A percentile compares a stretch with the other conserved stretches of the same genome.
phyloP scores from a whole-genome alignment of 2,113 vertebrate species.

The Lycocorax pyrrhopterus region DNA sequence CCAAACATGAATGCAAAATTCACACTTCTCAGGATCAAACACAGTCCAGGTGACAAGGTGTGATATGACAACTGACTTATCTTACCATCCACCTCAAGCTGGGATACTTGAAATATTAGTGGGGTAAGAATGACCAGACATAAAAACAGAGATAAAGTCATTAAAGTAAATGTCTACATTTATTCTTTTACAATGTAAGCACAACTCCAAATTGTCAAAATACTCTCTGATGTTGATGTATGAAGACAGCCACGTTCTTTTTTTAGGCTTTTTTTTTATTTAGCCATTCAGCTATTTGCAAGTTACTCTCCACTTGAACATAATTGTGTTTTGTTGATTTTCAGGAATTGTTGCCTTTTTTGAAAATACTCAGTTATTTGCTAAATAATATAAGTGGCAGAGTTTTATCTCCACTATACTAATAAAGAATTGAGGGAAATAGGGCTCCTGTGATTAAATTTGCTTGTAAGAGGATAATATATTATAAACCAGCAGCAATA shows the following conservation, averaged over 20 bases:
- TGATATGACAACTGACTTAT: neutral
- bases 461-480: slow-evolving; percentile 30
- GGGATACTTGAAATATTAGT: neutral
- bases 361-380: neutral
- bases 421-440: slow-evolving; percentile 7
- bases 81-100: neutral
- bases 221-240: neutral
- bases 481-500: neutral
- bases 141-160: neutral
- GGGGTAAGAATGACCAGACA: neutral
- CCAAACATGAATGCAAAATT: neutral
- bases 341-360: neutral
- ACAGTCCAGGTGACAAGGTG: neutral
- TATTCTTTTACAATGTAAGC: neutral
- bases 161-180: neutral
- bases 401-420: neutral
- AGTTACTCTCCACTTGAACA: neutral
- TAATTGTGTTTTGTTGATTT: neutral
- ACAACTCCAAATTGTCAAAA: neutral
- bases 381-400: neutral
- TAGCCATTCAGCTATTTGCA: neutral
- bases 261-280: neutral
- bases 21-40: neutral
- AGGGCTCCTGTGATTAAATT: slow-evolving; percentile 36
- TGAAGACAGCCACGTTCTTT: neutral